A percentile compares a stretch with the other conserved stretches of the same genome.
phyloP scores from a whole-genome alignment of 92 coral and sea anemone genomes.

The Phymanthus crucifer region DNA sequence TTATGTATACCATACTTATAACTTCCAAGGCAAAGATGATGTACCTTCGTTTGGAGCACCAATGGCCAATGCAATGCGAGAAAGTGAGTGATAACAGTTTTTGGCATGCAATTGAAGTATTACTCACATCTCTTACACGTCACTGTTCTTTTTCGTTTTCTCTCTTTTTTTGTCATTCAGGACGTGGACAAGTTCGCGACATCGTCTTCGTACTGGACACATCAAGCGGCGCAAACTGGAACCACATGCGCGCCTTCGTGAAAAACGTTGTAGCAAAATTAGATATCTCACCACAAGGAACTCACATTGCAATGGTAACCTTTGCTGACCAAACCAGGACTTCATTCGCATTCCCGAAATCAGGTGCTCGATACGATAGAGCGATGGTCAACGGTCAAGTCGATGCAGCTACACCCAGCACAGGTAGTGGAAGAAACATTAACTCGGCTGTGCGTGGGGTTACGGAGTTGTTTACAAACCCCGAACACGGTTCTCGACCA shows the following conservation, averaged over 20 bases:
- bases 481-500: not conserved
- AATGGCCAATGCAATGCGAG: slow-evolving; percentile 14
- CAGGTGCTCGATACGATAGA: slow-evolving; percentile 11
- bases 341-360: slow-evolving; percentile 27
- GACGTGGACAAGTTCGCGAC: slow-evolving; percentile 40
- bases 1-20: too few species aligned
- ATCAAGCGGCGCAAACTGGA: slow-evolving; percentile 50
- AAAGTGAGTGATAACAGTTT: slow-evolving; percentile 7
- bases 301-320: slow-evolving; percentile 48
- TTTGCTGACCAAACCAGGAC: slow-evolving; percentile 33
- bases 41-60: slow-evolving; percentile 29
- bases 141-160: too few species aligned
- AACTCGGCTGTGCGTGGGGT: not conserved
- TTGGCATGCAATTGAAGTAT: too few species aligned
- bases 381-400: slow-evolving; percentile 15
- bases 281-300: slow-evolving; percentile 45
- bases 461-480: slow-evolving; percentile 5
- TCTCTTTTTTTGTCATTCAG: not conserved
- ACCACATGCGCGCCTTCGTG: slow-evolving; percentile 31
- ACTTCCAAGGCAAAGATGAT: slow-evolving; percentile 7
- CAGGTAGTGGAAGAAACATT: slow-evolving; percentile 29
- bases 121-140: not conserved
- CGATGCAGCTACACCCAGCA: slow-evolving; percentile 4
- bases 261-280: slow-evolving; percentile 43
- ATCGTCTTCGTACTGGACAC: slow-evolving; percentile 43